Conservation (phyloP, 35 echinoderm and acorn worm genomes). For the Heliocidaris erythrogramma region DNA sequence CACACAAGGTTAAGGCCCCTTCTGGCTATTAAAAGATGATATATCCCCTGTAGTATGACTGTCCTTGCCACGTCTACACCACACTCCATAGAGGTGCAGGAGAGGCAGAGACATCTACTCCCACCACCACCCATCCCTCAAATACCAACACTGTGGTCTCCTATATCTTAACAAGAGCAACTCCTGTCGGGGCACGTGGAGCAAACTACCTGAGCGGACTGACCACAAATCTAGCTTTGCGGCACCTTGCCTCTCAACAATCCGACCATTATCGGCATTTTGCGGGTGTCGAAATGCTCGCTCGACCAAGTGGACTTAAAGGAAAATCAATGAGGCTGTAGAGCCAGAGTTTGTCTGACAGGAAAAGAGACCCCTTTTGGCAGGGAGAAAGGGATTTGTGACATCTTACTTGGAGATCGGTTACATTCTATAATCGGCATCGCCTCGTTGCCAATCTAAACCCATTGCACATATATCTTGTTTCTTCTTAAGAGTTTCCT, state of each 20-base stretch:
- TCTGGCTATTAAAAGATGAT: neutral
- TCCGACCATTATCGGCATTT: conserved; percentile 36
- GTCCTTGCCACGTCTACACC: neutral
- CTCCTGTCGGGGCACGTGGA: neutral
- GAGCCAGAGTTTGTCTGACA: neutral
- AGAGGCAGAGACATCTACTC: neutral
- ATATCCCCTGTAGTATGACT: neutral
- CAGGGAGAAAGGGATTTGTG: neutral
- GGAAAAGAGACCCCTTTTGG: neutral
- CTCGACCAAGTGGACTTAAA: conserved; percentile 25
- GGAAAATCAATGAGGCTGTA: conserved; percentile 30
- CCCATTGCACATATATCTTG: neutral
- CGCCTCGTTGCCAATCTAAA: neutral
- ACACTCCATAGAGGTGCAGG: neutral
- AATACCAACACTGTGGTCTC: conserved; percentile 2
- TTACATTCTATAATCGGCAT: neutral
- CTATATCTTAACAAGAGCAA: neutral
- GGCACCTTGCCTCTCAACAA: conserved; percentile 12
- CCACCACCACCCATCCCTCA: neutral
- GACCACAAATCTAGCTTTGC: conserved; percentile 22
- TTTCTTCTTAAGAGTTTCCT: conserved; percentile 4
- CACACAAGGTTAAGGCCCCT: neutral
- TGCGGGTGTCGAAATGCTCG: conserved; percentile 27
- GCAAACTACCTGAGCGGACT: conserved; percentile 4
- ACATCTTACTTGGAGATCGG: neutral